Conservation (phyloP, 1,140 invertebrate species). For the Carposina sasakii region DNA sequence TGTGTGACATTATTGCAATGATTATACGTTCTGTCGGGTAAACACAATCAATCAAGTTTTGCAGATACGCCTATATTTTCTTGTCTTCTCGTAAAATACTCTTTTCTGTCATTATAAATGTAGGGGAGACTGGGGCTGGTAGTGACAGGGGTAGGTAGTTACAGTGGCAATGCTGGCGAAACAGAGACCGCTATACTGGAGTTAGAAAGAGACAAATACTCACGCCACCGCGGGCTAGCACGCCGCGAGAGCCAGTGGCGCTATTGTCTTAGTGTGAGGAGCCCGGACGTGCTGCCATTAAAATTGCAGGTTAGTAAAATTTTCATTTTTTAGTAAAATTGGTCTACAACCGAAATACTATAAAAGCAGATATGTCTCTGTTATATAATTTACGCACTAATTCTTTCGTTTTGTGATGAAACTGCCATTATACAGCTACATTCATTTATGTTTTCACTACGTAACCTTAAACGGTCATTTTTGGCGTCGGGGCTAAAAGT, state of each 20-base stretch:
- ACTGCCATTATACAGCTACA: slow-evolving; percentile 14
- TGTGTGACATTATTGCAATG: too few relatives aligned
- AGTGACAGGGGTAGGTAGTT: slow-evolving; percentile 18
- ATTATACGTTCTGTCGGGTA: too few relatives aligned
- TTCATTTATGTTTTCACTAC: slow-evolving; percentile 12
- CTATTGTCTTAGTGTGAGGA: slow-evolving; percentile 9
- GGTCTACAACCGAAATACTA: slow-evolving; percentile 12
- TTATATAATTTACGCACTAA: slow-evolving; percentile 6
- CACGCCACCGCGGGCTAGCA: slow-evolving; percentile 4
- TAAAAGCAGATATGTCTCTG: slow-evolving; percentile 11
- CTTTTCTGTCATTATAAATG: too few relatives aligned
- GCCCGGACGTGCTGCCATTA: slow-evolving; percentile 9
- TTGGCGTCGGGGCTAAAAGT: slow-evolving; percentile 17
- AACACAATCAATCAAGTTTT: too few relatives aligned
- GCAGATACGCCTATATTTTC: too few relatives aligned
- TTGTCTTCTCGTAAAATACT: too few relatives aligned
- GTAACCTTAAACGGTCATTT: slow-evolving; percentile 14
- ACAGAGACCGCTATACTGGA: slow-evolving; percentile 13
- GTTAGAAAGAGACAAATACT: slow-evolving; percentile 20
- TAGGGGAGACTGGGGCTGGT: slow-evolving; percentile 18
- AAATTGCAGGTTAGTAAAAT: slow-evolving; percentile 17
- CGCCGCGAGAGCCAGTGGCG: slow-evolving; percentile 8
- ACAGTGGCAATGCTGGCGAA: slow-evolving; percentile 10
- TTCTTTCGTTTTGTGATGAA: slow-evolving; percentile 1
- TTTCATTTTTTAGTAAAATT: slow-evolving; percentile 11